Evolutionary conservation across 2,113 vertebrate species (phyloP).

Genomic region (Xenopus tropicalis): DNA sequence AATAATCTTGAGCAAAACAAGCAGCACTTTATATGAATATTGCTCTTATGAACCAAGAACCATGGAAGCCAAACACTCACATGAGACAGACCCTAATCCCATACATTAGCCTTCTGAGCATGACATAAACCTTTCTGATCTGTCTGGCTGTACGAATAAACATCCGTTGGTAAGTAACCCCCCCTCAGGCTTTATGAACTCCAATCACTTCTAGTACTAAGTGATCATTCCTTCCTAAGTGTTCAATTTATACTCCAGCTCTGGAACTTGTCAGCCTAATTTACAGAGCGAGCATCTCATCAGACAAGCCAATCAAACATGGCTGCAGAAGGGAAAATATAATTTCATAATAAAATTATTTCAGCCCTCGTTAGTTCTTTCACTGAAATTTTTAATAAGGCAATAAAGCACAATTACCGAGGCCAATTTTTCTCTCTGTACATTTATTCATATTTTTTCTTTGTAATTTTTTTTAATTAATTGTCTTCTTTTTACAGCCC

Average conservation of each 20-base stretch:
- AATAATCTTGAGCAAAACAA: no score
- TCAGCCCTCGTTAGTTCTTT: conserved; percentile 28
- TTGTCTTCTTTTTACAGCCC: no score
- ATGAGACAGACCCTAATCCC: neutral
- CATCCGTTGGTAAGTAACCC: conserved; percentile 3
- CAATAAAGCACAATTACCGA: conserved; percentile 31
- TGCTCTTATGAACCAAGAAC: no score
- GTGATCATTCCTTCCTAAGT: conserved; percentile 31
- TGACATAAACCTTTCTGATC: neutral
- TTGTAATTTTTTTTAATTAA: neutral
- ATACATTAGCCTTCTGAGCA: neutral
- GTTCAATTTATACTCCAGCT: conserved; percentile 37
- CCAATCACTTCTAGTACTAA: conserved; percentile 26
- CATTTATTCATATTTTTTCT: neutral
- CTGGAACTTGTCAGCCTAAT: conserved; percentile 38
- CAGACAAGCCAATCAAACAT: conserved; percentile 29
- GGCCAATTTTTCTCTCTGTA: conserved; percentile 1
- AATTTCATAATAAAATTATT: conserved; percentile 32
- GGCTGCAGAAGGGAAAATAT: conserved; percentile 13
- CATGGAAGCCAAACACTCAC: no score
- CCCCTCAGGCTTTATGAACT: conserved; percentile 26
- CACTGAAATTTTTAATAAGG: conserved; percentile 27
- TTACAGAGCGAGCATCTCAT: conserved; percentile 28
- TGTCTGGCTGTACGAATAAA: conserved; percentile 1
- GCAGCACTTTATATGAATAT: no score